These are phyloP conservation scores for Cyclopterus lumpus DNA, from an alignment of 2,797 vertebrate species.

Conservation along the genomic window DNA sequence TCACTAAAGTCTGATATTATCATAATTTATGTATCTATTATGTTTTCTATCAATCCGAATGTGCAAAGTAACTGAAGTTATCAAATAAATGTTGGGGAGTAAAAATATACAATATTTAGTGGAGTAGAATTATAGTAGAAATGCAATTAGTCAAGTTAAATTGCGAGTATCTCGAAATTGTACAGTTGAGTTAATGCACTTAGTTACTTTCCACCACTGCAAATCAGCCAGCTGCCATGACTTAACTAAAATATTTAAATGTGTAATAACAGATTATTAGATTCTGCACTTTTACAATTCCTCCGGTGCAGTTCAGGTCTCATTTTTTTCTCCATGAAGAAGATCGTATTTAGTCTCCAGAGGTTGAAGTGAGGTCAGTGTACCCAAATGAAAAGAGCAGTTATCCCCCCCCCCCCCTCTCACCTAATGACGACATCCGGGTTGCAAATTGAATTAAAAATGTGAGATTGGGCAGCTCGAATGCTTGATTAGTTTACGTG, in stretches of 20 bases:
- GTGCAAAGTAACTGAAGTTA: neutral
- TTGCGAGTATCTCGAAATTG: neutral
- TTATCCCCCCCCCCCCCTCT: conserved; percentile 9
- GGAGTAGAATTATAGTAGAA: neutral
- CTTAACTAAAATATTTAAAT: neutral
- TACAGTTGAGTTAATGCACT: neutral
- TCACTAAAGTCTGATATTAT: neutral
- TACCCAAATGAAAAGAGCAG: conserved; percentile 18
- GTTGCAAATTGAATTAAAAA: conserved; percentile 20
- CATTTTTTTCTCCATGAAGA: conserved; percentile 22
- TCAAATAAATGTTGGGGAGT: neutral
- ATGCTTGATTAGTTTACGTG: neutral
- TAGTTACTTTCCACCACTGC: neutral
- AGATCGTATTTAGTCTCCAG: conserved; percentile 2
- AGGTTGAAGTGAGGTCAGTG: conserved; percentile 2
- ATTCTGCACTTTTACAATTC: neutral
- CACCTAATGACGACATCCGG: conserved; percentile 27
- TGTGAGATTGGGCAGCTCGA: neutral
- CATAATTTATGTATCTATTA: neutral
- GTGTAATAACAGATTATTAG: neutral
- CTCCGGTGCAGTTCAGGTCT: conserved; percentile 2
- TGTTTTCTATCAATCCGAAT: neutral
- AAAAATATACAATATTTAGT: neutral
- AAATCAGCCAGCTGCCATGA: neutral
- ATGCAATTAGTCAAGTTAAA: neutral